Percentiles rank a stretch among this genome's conserved stretches.
Evolutionary conservation across 2,797 vertebrate species (phyloP).

Genomic region (Chromobotia macracanthus): DNA sequence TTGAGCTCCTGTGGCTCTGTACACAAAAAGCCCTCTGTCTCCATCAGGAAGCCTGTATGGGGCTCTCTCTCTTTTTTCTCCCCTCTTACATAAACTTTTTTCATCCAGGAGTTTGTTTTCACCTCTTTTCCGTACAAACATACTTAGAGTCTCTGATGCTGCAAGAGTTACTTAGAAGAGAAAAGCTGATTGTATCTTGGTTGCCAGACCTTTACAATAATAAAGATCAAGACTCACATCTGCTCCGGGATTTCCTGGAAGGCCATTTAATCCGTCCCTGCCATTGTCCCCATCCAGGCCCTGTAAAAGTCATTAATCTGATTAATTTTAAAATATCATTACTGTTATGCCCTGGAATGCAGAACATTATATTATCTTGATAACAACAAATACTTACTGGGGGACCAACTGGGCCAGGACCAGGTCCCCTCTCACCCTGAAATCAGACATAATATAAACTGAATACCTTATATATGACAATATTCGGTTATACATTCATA

Average conservation of each 20-base stretch:
- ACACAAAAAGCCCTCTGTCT: constrained; percentile 77
- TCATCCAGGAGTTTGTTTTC: constrained; percentile 48
- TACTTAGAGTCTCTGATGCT: constrained; percentile 54
- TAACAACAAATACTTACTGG: constrained; percentile 67
- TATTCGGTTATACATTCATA: neutral
- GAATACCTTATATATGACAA: constrained; percentile 7
- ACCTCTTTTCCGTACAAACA: constrained; percentile 61
- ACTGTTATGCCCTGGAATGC: neutral
- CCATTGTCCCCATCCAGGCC: constrained; percentile 86
- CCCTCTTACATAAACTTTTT: constrained; percentile 15
- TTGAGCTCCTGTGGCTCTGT: constrained; percentile 36
- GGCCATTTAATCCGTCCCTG: constrained; percentile 81
- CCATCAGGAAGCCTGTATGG: constrained; percentile 64
- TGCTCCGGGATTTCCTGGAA: constrained; percentile 85
- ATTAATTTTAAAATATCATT: neutral
- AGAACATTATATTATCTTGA: neutral
- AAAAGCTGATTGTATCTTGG: constrained; percentile 24
- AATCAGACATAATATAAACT: constrained; percentile 19
- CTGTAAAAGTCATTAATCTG: constrained; percentile 68
- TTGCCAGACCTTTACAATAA: neutral
- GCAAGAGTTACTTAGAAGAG: constrained; percentile 44
- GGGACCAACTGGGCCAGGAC: constrained; percentile 66
- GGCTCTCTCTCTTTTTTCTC: constrained; percentile 41
- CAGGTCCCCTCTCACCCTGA: constrained; percentile 76
- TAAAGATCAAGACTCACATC: constrained; percentile 82